These are phyloP conservation scores for Apostichopus parvimensis DNA, from an alignment of 35 echinoderm and acorn worm species.

Conservation along the genomic window DNA sequence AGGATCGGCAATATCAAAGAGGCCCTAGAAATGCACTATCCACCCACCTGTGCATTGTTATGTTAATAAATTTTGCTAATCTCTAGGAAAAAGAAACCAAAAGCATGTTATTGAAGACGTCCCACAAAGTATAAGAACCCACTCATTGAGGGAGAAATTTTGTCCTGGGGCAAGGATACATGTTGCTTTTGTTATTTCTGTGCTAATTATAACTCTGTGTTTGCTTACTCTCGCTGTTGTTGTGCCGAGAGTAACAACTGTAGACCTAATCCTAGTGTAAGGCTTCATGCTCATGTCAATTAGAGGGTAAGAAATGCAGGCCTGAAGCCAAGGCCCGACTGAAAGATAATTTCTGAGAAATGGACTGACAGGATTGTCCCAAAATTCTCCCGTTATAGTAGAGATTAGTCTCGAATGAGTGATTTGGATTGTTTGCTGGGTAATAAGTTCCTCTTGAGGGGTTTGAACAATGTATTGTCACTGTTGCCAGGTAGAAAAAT, in stretches of 20 bases:
- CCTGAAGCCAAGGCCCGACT: background rate
- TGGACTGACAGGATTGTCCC: background rate
- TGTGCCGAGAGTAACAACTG: background rate
- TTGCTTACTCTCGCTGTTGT: background rate
- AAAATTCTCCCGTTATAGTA: background rate
- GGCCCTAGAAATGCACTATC: background rate
- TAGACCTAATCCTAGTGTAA: background rate
- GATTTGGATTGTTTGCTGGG: background rate
- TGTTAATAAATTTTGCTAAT: background rate
- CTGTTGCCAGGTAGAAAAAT: background rate
- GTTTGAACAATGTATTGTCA: background rate
- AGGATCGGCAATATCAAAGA: background rate
- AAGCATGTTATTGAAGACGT: too few relatives aligned
- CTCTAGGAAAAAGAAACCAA: background rate
- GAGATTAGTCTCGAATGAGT: background rate
- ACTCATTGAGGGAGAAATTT: too few relatives aligned
- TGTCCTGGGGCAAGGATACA: too few relatives aligned
- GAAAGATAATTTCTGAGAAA: background rate
- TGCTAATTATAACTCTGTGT: background rate
- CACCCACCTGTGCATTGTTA: background rate
- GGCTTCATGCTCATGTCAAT: background rate
- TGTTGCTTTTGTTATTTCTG: background rate
- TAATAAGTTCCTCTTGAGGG: background rate
- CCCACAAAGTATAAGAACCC: too few relatives aligned
- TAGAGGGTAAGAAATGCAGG: background rate